A percentile compares a stretch with the other conserved stretches of the same genome.
phyloP scores from a whole-genome alignment of 2,888 invertebrate genomes.

The Hypomecis atomaria region DNA sequence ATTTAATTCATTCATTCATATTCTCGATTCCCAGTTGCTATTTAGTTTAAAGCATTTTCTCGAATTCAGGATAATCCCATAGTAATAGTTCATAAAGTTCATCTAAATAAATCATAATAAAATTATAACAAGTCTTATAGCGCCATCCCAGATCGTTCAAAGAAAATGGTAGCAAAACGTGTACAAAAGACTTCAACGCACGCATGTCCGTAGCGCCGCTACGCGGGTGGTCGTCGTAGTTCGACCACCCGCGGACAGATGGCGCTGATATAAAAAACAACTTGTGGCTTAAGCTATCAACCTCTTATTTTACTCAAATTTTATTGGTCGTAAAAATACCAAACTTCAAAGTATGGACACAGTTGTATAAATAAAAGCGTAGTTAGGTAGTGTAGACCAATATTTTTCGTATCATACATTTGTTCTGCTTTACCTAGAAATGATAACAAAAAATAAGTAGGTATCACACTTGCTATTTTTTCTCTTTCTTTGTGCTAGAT shows the following conservation, averaged over 20 bases:
- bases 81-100: too few relatives aligned
- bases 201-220: slow-evolving; percentile 28
- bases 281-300: slow-evolving; percentile 22
- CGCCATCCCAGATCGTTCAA: slow-evolving; percentile 11
- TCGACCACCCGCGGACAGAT: slow-evolving; percentile 64
- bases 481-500: too few relatives aligned
- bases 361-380: too few relatives aligned
- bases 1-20: too few relatives aligned
- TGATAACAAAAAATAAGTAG: too few relatives aligned
- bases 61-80: too few relatives aligned
- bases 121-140: background rate
- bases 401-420: too few relatives aligned
- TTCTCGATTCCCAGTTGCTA: too few relatives aligned
- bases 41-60: too few relatives aligned
- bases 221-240: slow-evolving; percentile 63
- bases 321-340: slow-evolving; percentile 27
- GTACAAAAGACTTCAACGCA: slow-evolving; percentile 40
- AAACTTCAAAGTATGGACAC: slow-evolving; percentile 5
- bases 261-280: slow-evolving; percentile 56
- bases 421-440: too few relatives aligned
- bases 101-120: background rate
- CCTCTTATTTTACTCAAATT: slow-evolving; percentile 12
- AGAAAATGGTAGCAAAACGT: slow-evolving; percentile 9
- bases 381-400: too few relatives aligned
- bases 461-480: too few relatives aligned